Evolutionary conservation across 2,113 vertebrate genomes (phyloP).

Genomic region (Sylvietta virens): DNA sequence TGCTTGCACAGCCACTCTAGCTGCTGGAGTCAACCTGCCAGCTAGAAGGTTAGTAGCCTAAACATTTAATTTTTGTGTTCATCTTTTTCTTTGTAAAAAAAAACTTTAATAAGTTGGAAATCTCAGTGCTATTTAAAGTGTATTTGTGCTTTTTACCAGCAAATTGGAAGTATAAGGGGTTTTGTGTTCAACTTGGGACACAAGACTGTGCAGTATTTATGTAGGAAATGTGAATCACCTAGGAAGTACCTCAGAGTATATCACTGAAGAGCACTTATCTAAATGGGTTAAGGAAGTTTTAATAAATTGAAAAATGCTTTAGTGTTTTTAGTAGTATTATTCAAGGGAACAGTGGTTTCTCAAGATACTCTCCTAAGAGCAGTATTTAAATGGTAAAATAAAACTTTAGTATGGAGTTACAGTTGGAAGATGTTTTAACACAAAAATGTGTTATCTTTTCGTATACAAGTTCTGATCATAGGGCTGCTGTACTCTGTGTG

Average conservation of each 20-base stretch:
- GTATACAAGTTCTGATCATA: not conserved
- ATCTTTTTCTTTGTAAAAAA: not conserved
- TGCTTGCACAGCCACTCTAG: slow-evolving; percentile 92
- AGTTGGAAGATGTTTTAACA: not conserved
- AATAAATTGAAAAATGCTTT: not conserved
- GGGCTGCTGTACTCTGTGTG: not conserved
- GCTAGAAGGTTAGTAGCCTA: slow-evolving; percentile 83
- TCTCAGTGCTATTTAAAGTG: not conserved
- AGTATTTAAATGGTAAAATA: not conserved
- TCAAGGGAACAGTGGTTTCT: not conserved
- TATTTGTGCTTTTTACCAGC: not conserved
- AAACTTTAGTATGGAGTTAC: not conserved
- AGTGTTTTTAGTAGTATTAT: not conserved
- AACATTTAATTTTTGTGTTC: not conserved
- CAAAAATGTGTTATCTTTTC: not conserved
- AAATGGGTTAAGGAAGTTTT: not conserved
- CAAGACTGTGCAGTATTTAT: not conserved
- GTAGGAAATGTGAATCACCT: not conserved
- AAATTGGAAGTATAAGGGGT: not conserved
- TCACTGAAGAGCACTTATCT: not conserved
- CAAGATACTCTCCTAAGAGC: not conserved
- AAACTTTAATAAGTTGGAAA: not conserved
- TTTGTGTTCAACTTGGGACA: not conserved
- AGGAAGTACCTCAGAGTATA: not conserved
- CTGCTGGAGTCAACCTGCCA: slow-evolving; percentile 93